A percentile compares a stretch with the other conserved stretches of the same genome.
Evolutionary conservation across 2,797 vertebrate species (phyloP).

Genomic region (Petrocephalus sullivani): DNA sequence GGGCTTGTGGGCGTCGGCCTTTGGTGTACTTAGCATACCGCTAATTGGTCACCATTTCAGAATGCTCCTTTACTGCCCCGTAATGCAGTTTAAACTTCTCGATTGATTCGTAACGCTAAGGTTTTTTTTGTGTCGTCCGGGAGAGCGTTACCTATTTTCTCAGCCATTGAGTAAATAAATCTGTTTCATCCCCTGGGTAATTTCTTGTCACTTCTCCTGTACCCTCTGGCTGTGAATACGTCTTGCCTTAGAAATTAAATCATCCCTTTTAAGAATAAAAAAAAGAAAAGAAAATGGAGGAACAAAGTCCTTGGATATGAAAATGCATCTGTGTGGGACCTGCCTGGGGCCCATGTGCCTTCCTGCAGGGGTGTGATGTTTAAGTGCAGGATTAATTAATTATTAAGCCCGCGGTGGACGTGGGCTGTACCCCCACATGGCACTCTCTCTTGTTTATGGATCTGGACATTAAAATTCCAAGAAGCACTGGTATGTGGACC

Average conservation of each 20-base stretch:
- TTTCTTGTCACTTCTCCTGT: constrained; percentile 40
- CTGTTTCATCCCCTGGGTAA: constrained; percentile 34
- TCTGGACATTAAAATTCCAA: not conserved
- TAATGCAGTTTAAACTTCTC: constrained; percentile 22
- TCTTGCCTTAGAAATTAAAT: not conserved
- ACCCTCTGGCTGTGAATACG: constrained; percentile 50
- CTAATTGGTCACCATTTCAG: not conserved
- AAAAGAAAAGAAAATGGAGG: not conserved
- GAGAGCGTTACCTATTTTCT: constrained; percentile 53
- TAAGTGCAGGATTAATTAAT: constrained; percentile 35
- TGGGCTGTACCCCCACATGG: not conserved
- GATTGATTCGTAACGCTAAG: constrained; percentile 33
- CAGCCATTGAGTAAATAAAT: constrained; percentile 58
- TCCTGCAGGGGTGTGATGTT: constrained; percentile 39
- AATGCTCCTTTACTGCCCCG: not conserved
- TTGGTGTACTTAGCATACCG: not conserved
- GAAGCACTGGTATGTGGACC: not conserved
- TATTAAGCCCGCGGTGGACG: constrained; percentile 8
- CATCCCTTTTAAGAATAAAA: constrained; percentile 6
- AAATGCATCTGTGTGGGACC: not conserved
- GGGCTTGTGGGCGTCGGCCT: not conserved
- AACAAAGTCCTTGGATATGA: constrained; percentile 8
- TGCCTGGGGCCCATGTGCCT: constrained; percentile 29
- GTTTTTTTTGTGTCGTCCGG: constrained; percentile 48
- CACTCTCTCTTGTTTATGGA: not conserved